Percentiles rank a stretch among this genome's conserved stretches.
Conservation (phyloP, 2,113 vertebrate genomes). For the Ophiodon elongatus region DNA sequence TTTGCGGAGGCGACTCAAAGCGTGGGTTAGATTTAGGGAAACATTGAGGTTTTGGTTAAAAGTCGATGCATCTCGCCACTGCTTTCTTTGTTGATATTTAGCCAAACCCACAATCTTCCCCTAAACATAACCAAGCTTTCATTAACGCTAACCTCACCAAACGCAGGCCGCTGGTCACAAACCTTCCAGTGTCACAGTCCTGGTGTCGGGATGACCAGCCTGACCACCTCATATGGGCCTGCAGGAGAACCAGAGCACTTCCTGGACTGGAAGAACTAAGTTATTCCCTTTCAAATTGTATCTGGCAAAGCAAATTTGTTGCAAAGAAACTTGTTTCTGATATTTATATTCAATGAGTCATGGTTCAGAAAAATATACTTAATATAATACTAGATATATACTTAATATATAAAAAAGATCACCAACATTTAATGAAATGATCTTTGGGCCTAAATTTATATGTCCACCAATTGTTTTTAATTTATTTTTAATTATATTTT, state of each 20-base stretch:
- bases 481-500: background rate
- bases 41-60: slow-evolving; percentile 5
- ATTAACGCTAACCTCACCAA: background rate
- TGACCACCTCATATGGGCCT: background rate
- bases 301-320: too few species aligned
- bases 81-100: slow-evolving; percentile 4
- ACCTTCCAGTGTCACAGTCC: too few species aligned
- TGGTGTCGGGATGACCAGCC: background rate
- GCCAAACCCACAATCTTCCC: background rate
- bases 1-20: background rate
- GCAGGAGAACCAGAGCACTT: background rate
- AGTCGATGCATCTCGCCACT: background rate
- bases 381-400: background rate
- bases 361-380: too few species aligned
- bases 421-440: background rate
- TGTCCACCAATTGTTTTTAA: background rate
- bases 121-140: background rate
- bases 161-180: background rate
- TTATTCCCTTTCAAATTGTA: too few species aligned
- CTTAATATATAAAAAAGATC: background rate
- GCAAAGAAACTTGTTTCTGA: too few species aligned
- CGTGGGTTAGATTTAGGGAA: background rate
- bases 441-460: background rate
- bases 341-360: too few species aligned
- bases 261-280: background rate